Percentiles rank a stretch among this genome's conserved stretches.
These are phyloP conservation scores for Oreochromis aureus DNA, from an alignment of 2,113 vertebrate species.

Conservation along the genomic window DNA sequence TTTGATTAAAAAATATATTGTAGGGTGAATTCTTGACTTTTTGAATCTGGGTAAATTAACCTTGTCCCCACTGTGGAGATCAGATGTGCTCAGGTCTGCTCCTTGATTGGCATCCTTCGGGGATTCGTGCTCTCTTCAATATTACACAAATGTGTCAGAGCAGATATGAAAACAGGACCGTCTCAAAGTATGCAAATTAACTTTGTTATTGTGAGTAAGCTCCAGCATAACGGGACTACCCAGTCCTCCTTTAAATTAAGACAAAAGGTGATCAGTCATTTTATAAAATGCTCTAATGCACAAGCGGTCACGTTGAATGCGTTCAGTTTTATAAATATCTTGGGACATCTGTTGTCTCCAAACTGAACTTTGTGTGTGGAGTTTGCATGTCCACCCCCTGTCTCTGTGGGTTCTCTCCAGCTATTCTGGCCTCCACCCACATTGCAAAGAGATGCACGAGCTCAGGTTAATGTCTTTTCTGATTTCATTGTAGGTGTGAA, in stretches of 20 bases:
- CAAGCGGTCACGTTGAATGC: not conserved
- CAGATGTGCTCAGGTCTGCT: not conserved
- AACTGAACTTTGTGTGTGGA: not conserved
- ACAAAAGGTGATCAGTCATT: not conserved
- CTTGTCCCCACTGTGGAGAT: not conserved
- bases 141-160: not conserved
- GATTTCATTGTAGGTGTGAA: not conserved
- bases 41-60: not conserved
- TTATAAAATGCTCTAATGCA: not conserved
- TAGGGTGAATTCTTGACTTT: not conserved
- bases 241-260: not conserved
- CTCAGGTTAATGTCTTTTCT: not conserved
- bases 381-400: not conserved
- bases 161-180: not conserved
- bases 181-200: not conserved
- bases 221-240: not conserved
- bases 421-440: not conserved
- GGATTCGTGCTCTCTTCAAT: not conserved
- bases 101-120: not conserved
- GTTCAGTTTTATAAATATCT: not conserved
- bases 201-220: not conserved
- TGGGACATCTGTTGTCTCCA: not conserved
- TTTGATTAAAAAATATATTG: not conserved
- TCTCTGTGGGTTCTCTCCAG: not conserved
- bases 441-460: not conserved